Conservation (phyloP, 1,140 invertebrate species). For the Rhyacophila brunnea region DNA sequence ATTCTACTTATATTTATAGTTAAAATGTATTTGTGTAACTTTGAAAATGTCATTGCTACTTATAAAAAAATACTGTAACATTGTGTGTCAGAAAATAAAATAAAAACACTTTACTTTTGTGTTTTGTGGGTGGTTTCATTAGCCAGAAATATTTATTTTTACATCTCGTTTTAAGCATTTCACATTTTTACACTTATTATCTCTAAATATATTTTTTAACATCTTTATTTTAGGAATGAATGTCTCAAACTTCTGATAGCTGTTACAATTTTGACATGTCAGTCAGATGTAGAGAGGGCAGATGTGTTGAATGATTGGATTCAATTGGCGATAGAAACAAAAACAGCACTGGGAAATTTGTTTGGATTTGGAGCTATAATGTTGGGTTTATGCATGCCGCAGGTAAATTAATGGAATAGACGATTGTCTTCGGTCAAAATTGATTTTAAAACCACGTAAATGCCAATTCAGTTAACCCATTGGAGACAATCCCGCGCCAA, state of each 20-base stretch:
- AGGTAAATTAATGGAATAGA: constrained; percentile 67
- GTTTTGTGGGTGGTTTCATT: not conserved
- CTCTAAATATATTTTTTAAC: not conserved
- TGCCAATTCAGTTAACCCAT: no score
- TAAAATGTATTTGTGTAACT: no score
- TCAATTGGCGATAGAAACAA: constrained; percentile 85
- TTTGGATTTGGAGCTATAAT: constrained; percentile 90
- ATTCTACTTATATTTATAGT: no score
- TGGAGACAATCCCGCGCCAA: no score
- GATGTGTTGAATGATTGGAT: constrained; percentile 91
- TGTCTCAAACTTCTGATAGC: constrained; percentile 86
- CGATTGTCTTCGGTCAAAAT: no score
- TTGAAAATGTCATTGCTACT: no score
- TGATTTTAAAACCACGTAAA: no score
- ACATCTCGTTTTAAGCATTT: constrained; percentile 50
- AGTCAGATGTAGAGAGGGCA: constrained; percentile 74
- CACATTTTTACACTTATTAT: not conserved
- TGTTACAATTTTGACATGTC: constrained; percentile 81
- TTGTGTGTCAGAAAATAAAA: no score
- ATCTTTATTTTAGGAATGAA: constrained; percentile 63
- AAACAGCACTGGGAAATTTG: constrained; percentile 86
- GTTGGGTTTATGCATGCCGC: constrained; percentile 81
- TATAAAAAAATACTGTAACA: no score
- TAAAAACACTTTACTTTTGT: not conserved
- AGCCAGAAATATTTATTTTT: not conserved